Percentiles rank a stretch among this genome's conserved stretches.
phyloP scores from a whole-genome alignment of 2,113 vertebrate genomes.

The Dermatemys mawii region DNA sequence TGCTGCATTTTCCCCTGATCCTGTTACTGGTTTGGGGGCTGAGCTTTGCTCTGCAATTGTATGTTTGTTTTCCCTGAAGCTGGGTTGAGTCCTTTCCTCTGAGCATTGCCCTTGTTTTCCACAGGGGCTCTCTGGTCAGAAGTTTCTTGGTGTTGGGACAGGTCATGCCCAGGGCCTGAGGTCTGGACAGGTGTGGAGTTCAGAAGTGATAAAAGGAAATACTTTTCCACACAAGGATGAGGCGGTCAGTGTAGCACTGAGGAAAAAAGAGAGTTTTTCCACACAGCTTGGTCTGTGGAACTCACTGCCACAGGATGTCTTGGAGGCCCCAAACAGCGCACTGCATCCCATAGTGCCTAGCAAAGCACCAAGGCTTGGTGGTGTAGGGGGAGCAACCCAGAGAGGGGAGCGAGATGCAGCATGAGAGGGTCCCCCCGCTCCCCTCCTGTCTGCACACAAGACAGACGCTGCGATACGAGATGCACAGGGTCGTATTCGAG shows the following conservation, averaged over 20 bases:
- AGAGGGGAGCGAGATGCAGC: not conserved
- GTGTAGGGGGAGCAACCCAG: accelerated
- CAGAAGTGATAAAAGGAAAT: not conserved
- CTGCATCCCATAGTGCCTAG: not conserved
- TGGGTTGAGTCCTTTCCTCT: not conserved
- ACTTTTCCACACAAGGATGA: not conserved
- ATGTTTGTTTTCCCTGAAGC: accelerated
- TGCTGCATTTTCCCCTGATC: conserved; percentile 63
- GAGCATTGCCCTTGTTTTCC: accelerated
- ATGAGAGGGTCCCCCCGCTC: not conserved
- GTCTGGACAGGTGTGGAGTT: accelerated
- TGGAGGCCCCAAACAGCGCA: not conserved
- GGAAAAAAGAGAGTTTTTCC: not conserved
- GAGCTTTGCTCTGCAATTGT: conserved; percentile 59
- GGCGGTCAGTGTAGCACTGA: not conserved
- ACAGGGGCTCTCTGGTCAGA: not conserved
- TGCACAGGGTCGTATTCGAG: conserved; percentile 18
- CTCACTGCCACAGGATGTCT: not conserved
- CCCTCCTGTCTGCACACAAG: accelerated
- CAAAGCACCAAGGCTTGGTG: not conserved
- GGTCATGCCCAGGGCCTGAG: not conserved
- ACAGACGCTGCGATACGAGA: not conserved
- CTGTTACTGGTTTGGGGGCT: conserved; percentile 55
- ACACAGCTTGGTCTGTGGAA: not conserved
- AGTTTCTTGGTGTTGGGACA: not conserved